phyloP scores from a whole-genome alignment of 2,797 vertebrate genomes.

The Austrolebias charrua region DNA sequence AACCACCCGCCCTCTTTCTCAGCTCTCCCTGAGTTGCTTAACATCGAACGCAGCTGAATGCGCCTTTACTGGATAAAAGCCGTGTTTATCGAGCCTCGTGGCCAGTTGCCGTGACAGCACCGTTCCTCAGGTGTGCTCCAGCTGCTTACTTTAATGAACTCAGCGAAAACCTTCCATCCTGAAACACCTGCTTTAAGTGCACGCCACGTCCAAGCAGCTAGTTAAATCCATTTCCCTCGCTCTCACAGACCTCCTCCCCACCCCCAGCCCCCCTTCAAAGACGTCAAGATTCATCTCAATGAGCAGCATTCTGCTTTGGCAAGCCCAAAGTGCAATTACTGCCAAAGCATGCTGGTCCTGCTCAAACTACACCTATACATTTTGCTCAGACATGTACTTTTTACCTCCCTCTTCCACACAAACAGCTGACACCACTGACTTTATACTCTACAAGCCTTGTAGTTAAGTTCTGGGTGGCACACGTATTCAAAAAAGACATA shows the following conservation, averaged over 20 bases:
- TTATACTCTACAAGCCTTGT: constrained; percentile 44
- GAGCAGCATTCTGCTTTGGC: constrained; percentile 78
- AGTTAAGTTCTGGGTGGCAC: constrained; percentile 37
- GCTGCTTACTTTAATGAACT: constrained; percentile 74
- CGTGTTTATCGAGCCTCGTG: constrained; percentile 62
- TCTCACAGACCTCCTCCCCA: constrained; percentile 71
- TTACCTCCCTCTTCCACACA: constrained; percentile 22
- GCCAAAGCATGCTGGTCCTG: constrained; percentile 62
- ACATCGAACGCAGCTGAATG: constrained; percentile 50
- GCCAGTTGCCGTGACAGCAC: constrained; percentile 52
- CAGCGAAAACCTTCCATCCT: constrained; percentile 63
- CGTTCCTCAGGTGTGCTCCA: constrained; percentile 53
- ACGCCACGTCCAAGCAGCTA: constrained; percentile 62
- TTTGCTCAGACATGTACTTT: constrained; percentile 62
- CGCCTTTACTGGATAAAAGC: constrained; percentile 60
- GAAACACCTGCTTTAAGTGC: constrained; percentile 69
- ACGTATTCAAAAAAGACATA: constrained; percentile 23
- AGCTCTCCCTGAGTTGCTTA: constrained; percentile 43
- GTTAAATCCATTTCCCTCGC: constrained; percentile 68
- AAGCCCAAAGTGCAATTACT: constrained; percentile 70
- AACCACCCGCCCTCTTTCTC: constrained; percentile 24
- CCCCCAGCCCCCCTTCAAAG: constrained; percentile 74
- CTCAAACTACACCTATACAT: constrained; percentile 68
- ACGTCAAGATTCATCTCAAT: constrained; percentile 77
- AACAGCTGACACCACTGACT: constrained; percentile 65